Base-by-base conservation (phyloP, 2,797 vertebrate genomes). In the Alcedo quadribrachys region DNA sequence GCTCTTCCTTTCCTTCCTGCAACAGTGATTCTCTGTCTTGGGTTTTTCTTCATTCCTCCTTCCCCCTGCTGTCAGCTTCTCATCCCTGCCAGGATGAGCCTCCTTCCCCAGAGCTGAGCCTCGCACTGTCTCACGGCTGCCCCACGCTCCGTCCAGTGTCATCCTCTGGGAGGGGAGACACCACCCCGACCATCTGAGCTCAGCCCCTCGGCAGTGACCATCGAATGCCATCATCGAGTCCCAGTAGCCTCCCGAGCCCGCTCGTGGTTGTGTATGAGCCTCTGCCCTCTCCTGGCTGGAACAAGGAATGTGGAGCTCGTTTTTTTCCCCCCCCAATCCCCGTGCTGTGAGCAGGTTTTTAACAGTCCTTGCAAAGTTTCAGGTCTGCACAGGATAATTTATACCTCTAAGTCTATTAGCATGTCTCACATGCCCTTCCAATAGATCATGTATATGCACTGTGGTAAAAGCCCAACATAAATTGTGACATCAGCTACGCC, bases 271-370 rank as follows among this genome's bases (percentile, higher is more conserved):
- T 4, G 40, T 4, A 7, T 8, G 25, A 82, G 15, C 58, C 67
- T 51, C 84, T 82, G 92, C 92, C 95, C 94, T 92, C 96, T 95
- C 81, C 91, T 89, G 95, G 87, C 61, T 57, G 65, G 28, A 68
- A 71, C 42, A 20, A 43, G 91, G 30, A 88, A 35, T 2, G 67
- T 12, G 54, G 45, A 58, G 42, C 40, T 45, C 11, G 3, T 7
- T 3, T 35, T 40, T 48, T 27, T 1, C 2, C 3, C 46, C 46
- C 15, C 30, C 19, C 20, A 4, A 4, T 18, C 21, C 11, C 55
- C 10, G 27, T 8, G 1, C n/a, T 3, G 16, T 3, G 14, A 40
- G 12, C 19, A 46, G 30, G 4, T 66, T 53, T 22, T 28, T 53
- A 17, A 3, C 42, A 16, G 17, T 21, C 43, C 73, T 6, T 12